Base-by-base conservation (phyloP, 2,888 invertebrate species). In the Meteorus colon region DNA sequence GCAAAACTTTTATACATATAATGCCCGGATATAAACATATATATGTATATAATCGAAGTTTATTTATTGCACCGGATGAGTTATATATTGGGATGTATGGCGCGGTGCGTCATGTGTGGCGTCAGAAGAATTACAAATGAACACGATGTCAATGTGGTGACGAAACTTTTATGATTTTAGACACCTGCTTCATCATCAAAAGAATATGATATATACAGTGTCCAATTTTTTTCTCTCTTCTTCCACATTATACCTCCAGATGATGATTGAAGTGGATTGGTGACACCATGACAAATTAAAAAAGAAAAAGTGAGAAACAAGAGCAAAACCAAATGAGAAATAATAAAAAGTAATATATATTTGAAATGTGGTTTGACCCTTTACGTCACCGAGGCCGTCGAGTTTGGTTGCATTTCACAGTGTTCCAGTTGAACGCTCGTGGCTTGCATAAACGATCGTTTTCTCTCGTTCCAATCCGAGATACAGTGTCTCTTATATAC, bases 371-470 rank as follows among this genome's bases (percentile, higher is more conserved):
- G 60, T 48, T 34, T 45, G 63, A 72, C 45, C 63, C 31, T 72
- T 67, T 68, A 76, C 72, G 72, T 73, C 67, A 76, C 34, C 63
- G 75, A 55, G 75, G 70, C 59, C 48, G 48, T 48, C 63, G 68
- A 76, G 76, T 62, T 72, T 41, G 48, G 63, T 72, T 63, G 51
- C 77, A 69, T 77, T 78, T 74, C 76, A 75, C 75, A 70, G 67
- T 78, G 81, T 82, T 82, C 80, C 83, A 80, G 81, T 78, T 81
- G 78, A 79, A 68, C 78, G 80, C 73, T 74, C 79, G 76, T 76
- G 65, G 69, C 78, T 81, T 79, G 81, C 81, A 82, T 81, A 79
- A 80, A 81, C 77, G 80, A 79, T 77, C 71, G 66, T 75, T 75
- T 72, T 72, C 71, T 71, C 76, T 67, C 70, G 66, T 48, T 60